These are phyloP conservation scores for Marasmarcha lunaedactyla DNA, from an alignment of 2,888 invertebrate genomes.

Conservation along the genomic window DNA sequence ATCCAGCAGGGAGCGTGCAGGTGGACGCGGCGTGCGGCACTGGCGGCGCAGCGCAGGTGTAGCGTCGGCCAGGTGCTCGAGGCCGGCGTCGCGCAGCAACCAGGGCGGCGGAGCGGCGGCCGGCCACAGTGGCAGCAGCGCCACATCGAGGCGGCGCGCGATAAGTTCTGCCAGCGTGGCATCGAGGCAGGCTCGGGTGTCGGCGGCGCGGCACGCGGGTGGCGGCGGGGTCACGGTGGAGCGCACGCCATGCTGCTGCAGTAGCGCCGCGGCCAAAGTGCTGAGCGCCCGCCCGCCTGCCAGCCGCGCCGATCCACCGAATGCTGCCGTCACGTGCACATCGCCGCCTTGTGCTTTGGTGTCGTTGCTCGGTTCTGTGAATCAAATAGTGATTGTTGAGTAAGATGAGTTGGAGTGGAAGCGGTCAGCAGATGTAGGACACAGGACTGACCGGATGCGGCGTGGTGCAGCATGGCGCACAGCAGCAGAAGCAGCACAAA, in stretches of 20 bases:
- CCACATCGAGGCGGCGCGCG: conserved; percentile 2
- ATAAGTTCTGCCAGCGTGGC: conserved; percentile 14
- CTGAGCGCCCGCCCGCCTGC: conserved; percentile 3
- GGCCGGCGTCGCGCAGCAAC: conserved; percentile 32
- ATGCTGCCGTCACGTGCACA: conserved; percentile 6
- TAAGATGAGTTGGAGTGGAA: no score
- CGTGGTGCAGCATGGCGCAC: neutral
- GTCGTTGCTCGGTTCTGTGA: conserved; percentile 4
- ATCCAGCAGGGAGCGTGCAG: conserved; percentile 37
- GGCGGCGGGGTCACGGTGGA: conserved; percentile 14
- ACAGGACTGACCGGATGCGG: neutral
- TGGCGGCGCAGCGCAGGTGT: conserved; percentile 31
- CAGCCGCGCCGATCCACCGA: conserved; percentile 7
- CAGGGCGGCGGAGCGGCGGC: conserved; percentile 22
- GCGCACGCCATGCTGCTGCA: conserved; percentile 5
- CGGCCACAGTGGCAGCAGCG: conserved; percentile 16
- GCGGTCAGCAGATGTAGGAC: no score
- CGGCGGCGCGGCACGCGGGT: conserved; percentile 11
- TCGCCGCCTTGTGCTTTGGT: conserved; percentile 1
- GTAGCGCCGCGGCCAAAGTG: conserved; percentile 5
- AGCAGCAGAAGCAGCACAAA: neutral
- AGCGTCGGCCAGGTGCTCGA: conserved; percentile 38
- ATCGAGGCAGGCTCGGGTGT: conserved; percentile 18
- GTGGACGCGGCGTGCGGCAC: conserved; percentile 24
- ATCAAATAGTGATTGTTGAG: neutral